Evolutionary conservation across 2,113 vertebrate genomes (phyloP).

Genomic region (Agapornis roseicollis): DNA sequence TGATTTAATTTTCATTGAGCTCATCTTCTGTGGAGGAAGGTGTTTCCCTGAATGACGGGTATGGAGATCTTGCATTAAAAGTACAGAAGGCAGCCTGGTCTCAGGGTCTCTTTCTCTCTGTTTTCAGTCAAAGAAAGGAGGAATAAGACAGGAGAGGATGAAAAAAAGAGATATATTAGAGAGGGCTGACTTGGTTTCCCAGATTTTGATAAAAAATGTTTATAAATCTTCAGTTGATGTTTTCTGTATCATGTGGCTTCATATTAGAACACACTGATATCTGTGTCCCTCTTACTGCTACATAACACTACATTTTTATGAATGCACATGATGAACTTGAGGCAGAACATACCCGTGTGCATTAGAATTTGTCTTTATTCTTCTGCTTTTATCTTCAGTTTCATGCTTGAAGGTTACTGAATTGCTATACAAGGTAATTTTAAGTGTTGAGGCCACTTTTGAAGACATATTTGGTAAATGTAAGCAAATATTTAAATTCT

Average conservation of each 20-base stretch:
- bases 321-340: not conserved
- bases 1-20: not conserved
- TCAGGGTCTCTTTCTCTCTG: not conserved
- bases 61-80: not conserved
- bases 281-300: not conserved
- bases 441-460: not conserved
- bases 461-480: not conserved
- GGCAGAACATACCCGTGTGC: not conserved
- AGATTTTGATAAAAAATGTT: not conserved
- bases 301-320: not conserved
- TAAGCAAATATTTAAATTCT: not conserved
- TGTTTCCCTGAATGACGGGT: not conserved
- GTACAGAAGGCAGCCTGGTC: not conserved
- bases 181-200: not conserved
- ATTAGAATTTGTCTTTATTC: not conserved
- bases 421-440: not conserved
- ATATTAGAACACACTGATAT: not conserved
- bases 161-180: not conserved
- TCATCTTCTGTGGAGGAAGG: not conserved
- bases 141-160: not conserved
- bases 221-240: not conserved
- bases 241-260: not conserved
- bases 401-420: not conserved
- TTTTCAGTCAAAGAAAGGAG: not conserved
- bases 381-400: not conserved